Evolutionary conservation across 2,113 vertebrate genomes (phyloP).

Genomic region (Chascanopsetta lugubris): DNA sequence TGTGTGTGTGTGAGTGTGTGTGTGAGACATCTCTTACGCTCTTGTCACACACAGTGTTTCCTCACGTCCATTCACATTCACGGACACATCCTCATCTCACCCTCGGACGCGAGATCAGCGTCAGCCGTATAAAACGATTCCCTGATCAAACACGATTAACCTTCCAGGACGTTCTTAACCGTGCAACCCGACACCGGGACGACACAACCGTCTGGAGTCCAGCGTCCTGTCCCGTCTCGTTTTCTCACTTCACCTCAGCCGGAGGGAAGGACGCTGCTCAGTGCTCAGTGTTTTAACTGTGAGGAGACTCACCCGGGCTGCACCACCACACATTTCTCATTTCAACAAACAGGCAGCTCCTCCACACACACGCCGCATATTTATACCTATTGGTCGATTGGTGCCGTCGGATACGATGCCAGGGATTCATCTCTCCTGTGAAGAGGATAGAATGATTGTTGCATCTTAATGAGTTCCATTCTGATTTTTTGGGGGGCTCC

Average conservation of each 20-base stretch:
- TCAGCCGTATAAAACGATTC: constrained; percentile 24
- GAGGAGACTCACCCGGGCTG: constrained; percentile 55
- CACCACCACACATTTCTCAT: constrained; percentile 57
- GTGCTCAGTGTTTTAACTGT: constrained; percentile 43
- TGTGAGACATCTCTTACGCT: background rate
- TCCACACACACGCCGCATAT: constrained; percentile 57
- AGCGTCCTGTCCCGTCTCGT: constrained; percentile 14
- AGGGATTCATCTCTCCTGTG: constrained; percentile 45
- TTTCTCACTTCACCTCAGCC: constrained; percentile 52
- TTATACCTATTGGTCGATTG: constrained; percentile 64
- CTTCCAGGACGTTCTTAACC: constrained; percentile 26
- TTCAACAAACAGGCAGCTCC: constrained; percentile 53
- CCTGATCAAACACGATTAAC: constrained; percentile 50
- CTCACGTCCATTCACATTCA: constrained; percentile 5
- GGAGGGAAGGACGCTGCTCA: constrained; percentile 53
- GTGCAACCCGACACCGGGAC: constrained; percentile 38
- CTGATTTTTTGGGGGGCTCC: constrained; percentile 27
- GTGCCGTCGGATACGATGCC: constrained; percentile 34
- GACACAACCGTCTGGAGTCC: constrained; percentile 28
- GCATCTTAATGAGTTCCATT: constrained; percentile 43
- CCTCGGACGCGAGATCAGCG: constrained; percentile 6
- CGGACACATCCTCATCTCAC: constrained; percentile 8
- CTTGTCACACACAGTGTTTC: background rate
- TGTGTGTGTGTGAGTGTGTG: too few species aligned
- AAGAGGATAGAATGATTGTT: constrained; percentile 42